Conservation (phyloP, 53 echinoderm and acorn worm species). For the Echinometra lucunter region DNA sequence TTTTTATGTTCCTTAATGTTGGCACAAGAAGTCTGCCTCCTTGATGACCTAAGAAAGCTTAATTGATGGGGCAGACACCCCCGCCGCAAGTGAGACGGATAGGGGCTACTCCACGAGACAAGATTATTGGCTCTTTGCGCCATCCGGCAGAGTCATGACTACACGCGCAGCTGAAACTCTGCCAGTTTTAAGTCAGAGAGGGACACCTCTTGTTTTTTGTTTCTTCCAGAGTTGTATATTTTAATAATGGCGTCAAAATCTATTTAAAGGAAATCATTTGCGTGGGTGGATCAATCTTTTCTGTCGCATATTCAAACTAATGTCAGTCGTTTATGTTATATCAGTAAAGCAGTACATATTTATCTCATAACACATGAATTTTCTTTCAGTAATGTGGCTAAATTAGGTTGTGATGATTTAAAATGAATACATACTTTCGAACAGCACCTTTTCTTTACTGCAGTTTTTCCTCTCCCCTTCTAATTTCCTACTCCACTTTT, state of each 20-base stretch:
- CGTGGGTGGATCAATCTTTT: background rate
- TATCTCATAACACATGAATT: too few species aligned
- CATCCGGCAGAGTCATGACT: background rate
- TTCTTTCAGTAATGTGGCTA: too few species aligned
- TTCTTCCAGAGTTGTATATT: background rate
- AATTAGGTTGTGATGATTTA: too few species aligned
- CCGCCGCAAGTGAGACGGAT: background rate
- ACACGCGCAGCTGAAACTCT: background rate
- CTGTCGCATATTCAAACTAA: background rate
- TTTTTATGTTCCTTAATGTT: background rate
- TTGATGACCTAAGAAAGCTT: background rate
- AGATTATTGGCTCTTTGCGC: background rate
- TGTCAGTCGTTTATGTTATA: background rate
- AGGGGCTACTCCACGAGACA: background rate
- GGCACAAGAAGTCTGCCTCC: background rate
- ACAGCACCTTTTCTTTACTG: too few species aligned
- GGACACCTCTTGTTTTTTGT: background rate
- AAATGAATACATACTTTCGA: too few species aligned
- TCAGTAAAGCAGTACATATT: too few species aligned
- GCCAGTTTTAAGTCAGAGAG: background rate
- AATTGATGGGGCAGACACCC: slow-evolving; percentile 6
- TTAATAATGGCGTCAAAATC: background rate
- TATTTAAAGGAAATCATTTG: background rate
- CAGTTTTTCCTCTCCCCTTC: too few species aligned
- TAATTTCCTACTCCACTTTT: too few species aligned